phyloP scores from a whole-genome alignment of 1,140 invertebrate genomes.

The Helicoverpa armigera region DNA sequence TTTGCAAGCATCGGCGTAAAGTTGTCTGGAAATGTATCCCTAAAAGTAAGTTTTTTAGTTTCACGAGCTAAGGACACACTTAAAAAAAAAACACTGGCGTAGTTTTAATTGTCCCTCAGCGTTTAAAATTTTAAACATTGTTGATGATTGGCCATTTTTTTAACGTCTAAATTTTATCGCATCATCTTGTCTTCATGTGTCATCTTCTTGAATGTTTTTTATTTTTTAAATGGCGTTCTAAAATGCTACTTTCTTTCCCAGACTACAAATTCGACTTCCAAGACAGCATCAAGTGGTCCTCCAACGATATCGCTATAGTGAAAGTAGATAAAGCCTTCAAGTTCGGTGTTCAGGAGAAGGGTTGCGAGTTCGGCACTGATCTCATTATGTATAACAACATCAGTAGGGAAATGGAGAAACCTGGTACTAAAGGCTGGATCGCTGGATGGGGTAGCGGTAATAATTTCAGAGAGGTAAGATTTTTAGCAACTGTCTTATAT shows the following conservation, averaged over 20 bases:
- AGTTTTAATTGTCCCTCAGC: too few species aligned
- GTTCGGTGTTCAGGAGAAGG: constrained; percentile 71
- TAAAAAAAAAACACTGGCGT: too few species aligned
- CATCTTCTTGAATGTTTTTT: too few species aligned
- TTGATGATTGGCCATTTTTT: not conserved
- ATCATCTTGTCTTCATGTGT: too few species aligned
- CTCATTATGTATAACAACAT: constrained; percentile 76
- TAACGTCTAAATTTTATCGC: not conserved
- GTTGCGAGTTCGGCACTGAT: constrained; percentile 73
- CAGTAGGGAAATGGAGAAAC: constrained; percentile 76
- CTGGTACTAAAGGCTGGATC: constrained; percentile 78
- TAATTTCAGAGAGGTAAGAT: constrained; percentile 78
- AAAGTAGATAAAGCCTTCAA: constrained; percentile 81
- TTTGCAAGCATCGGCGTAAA: constrained; percentile 76
- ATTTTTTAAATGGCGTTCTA: not conserved
- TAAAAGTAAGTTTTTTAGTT: constrained; percentile 72
- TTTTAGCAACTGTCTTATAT: not conserved
- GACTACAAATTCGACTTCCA: constrained; percentile 84
- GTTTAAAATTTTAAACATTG: too few species aligned
- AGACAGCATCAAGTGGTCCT: constrained; percentile 83
- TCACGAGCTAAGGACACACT: too few species aligned
- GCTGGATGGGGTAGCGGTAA: constrained; percentile 80
- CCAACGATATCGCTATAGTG: constrained; percentile 81
- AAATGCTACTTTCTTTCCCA: constrained; percentile 51
- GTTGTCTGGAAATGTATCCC: constrained; percentile 84